Conservation (phyloP, 2,888 invertebrate genomes). For the Sinotaia quadrata region DNA sequence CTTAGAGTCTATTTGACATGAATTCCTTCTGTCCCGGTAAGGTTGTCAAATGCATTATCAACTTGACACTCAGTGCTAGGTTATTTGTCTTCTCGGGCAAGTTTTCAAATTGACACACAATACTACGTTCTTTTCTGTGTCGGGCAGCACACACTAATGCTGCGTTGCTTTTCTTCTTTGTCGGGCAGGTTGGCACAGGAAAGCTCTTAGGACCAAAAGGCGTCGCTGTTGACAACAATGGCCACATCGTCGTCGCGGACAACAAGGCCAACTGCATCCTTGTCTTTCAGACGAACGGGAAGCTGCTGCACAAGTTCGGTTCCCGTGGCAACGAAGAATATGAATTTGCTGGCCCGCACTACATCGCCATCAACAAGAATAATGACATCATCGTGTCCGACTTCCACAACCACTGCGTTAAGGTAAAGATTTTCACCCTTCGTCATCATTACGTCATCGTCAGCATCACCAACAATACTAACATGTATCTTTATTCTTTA, state of each 20-base stretch:
- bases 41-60: no score
- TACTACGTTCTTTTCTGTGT: no score
- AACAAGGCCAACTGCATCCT: constrained; percentile 74
- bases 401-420: constrained; percentile 75
- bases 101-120: no score
- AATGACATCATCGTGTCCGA: constrained; percentile 75
- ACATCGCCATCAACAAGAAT: constrained; percentile 74
- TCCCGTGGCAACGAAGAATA: constrained; percentile 73
- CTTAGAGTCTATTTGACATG: no score
- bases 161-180: neutral
- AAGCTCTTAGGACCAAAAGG: constrained; percentile 71
- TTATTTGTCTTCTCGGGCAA: no score
- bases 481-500: no score
- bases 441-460: no score
- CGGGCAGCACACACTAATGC: no score
- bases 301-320: constrained; percentile 73
- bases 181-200: constrained; percentile 29
- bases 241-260: constrained; percentile 75
- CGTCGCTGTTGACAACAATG: constrained; percentile 73
- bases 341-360: constrained; percentile 76
- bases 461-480: no score
- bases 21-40: no score
- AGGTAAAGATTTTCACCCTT: constrained; percentile 23
- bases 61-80: no score
- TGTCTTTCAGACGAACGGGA: constrained; percentile 74